These are phyloP conservation scores for Calonectris borealis DNA, from an alignment of 2,113 vertebrate genomes.

Conservation along the genomic window DNA sequence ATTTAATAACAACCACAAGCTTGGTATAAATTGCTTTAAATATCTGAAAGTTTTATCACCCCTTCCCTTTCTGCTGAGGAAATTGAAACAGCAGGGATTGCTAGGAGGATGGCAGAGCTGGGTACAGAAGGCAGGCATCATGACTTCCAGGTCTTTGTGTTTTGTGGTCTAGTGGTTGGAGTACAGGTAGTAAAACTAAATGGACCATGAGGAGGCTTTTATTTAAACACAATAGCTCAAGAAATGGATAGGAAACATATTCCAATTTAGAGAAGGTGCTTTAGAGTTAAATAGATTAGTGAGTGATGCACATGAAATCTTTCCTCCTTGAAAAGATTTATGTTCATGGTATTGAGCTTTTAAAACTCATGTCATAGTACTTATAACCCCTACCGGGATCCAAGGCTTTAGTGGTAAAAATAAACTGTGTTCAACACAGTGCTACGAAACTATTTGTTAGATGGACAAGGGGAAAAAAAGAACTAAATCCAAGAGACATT, in stretches of 20 bases:
- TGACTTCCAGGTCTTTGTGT: neutral
- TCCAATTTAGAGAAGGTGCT: neutral
- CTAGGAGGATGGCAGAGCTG: neutral
- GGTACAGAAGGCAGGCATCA: neutral
- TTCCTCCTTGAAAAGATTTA: neutral
- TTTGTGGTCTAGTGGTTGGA: neutral
- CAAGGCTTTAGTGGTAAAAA: neutral
- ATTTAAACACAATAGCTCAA: neutral
- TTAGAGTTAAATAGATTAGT: neutral
- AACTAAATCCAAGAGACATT: constrained; percentile 4
- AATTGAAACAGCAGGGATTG: neutral
- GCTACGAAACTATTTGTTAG: neutral
- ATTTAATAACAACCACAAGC: neutral
- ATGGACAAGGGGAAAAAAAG: neutral
- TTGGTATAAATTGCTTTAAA: neutral
- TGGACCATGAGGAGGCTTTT: neutral
- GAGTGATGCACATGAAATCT: neutral
- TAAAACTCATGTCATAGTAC: neutral
- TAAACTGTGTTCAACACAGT: neutral
- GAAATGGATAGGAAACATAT: neutral
- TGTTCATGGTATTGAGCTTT: neutral
- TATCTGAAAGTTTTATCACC: neutral
- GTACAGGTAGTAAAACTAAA: constrained; percentile 2
- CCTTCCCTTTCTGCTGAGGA: neutral
- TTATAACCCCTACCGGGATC: neutral